Conservation (phyloP, 2,113 vertebrate genomes). For the Actinemys pallida region DNA sequence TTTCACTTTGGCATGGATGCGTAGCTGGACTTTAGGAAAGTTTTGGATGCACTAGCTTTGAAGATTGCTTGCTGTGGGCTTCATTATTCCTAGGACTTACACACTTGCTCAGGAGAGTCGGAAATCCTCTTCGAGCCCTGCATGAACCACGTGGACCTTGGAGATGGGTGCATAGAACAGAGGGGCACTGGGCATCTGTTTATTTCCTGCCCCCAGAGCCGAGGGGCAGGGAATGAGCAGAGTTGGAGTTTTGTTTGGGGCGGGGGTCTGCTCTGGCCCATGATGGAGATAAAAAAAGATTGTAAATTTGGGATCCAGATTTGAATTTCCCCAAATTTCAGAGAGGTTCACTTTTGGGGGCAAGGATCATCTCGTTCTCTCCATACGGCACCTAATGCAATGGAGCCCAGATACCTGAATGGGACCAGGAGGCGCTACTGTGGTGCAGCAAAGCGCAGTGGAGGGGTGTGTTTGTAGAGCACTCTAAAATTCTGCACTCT, state of each 20-base stretch:
- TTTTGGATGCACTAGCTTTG: fast-evolving
- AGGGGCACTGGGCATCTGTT: not conserved
- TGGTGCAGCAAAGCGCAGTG: no score
- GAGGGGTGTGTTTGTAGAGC: no score
- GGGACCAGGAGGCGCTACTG: not conserved
- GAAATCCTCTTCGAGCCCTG: not conserved
- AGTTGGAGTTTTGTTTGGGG: not conserved
- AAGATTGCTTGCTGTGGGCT: fast-evolving
- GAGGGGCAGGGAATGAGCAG: slow-evolving; percentile 21
- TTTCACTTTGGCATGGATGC: not conserved
- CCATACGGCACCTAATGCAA: slow-evolving; percentile 29
- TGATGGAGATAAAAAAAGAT: not conserved
- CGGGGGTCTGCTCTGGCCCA: slow-evolving; percentile 19
- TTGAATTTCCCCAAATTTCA: not conserved
- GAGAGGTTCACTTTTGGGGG: slow-evolving; percentile 41
- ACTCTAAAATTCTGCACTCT: no score
- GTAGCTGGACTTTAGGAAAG: not conserved
- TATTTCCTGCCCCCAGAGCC: not conserved
- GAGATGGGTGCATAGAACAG: not conserved
- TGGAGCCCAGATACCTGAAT: not conserved
- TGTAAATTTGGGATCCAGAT: not conserved
- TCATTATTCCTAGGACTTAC: not conserved
- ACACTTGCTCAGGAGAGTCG: not conserved
- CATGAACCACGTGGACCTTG: not conserved
- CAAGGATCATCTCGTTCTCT: not conserved